A percentile compares a stretch with the other conserved stretches of the same genome.
phyloP scores from a whole-genome alignment of 2,888 invertebrate genomes.

The Patella depressa region DNA sequence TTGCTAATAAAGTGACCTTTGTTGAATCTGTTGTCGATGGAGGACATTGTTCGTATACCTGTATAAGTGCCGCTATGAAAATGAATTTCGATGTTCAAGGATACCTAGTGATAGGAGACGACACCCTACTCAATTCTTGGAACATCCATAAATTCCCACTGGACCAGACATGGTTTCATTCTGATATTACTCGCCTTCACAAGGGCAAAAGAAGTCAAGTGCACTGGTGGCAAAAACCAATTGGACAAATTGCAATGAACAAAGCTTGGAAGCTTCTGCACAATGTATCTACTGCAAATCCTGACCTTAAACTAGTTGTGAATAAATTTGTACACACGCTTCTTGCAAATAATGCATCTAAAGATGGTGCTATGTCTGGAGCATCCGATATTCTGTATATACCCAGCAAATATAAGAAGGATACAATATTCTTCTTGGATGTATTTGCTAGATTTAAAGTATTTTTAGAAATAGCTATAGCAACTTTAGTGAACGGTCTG shows the following conservation, averaged over 20 bases:
- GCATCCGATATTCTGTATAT: slow-evolving; percentile 18
- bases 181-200: too few relatives aligned
- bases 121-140: slow-evolving; percentile 26
- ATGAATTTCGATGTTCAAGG: slow-evolving; percentile 40
- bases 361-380: not conserved
- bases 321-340: not conserved
- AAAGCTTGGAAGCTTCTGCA: not conserved
- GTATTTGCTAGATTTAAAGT: slow-evolving; percentile 13
- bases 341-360: not conserved
- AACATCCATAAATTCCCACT: slow-evolving; percentile 1
- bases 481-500: slow-evolving; percentile 13
- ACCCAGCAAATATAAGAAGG: slow-evolving; percentile 6
- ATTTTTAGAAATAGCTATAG: slow-evolving; percentile 13
- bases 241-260: not conserved
- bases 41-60: slow-evolving; percentile 14
- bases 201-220: not conserved
- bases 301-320: not conserved
- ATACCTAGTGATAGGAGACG: slow-evolving; percentile 35
- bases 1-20: not conserved
- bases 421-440: slow-evolving; percentile 1
- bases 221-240: not conserved
- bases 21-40: slow-evolving; percentile 11
- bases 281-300: not conserved
- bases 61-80: slow-evolving; percentile 32
- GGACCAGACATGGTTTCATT: slow-evolving; percentile 8